phyloP scores from a whole-genome alignment of 2,797 vertebrate genomes.

The Oceanodroma leucorhoa region DNA sequence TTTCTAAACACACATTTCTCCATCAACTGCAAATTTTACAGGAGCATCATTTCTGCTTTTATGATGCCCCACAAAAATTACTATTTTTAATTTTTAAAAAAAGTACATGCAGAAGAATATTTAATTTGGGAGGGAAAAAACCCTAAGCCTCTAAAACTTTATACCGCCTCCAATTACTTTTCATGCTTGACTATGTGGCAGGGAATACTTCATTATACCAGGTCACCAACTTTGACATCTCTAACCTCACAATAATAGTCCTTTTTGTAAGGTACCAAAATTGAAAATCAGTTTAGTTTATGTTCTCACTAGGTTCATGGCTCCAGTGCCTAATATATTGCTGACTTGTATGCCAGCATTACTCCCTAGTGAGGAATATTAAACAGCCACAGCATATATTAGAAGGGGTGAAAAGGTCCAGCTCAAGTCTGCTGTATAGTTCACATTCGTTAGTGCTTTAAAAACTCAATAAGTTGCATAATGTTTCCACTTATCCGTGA shows the following conservation, averaged over 20 bases:
- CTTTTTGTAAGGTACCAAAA: slow-evolving; percentile 64
- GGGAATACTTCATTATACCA: slow-evolving; percentile 60
- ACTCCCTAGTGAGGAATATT: slow-evolving; percentile 63
- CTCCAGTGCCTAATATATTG: slow-evolving; percentile 58
- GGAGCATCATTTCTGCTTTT: neutral
- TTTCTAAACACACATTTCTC: neutral
- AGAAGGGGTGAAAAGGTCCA: slow-evolving; percentile 58
- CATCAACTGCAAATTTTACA: neutral
- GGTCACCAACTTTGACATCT: slow-evolving; percentile 73
- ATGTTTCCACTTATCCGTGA: slow-evolving; percentile 61
- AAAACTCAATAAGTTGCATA: slow-evolving; percentile 55
- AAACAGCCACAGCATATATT: slow-evolving; percentile 60
- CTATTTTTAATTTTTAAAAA: neutral
- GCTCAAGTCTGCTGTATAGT: slow-evolving; percentile 29
- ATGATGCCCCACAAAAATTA: neutral
- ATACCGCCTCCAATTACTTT: slow-evolving; percentile 38
- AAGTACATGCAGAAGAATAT: neutral
- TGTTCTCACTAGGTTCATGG: slow-evolving; percentile 61
- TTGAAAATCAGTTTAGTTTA: slow-evolving; percentile 71
- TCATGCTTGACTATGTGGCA: slow-evolving; percentile 46
- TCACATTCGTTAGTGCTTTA: slow-evolving; percentile 50
- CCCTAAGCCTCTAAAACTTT: slow-evolving; percentile 5
- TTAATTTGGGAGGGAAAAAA: neutral
- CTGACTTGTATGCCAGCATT: slow-evolving; percentile 59
- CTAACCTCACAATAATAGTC: slow-evolving; percentile 64